Evolutionary conservation across 2,888 invertebrate genomes (phyloP).

Genomic region (Agrenia bidenticulata): DNA sequence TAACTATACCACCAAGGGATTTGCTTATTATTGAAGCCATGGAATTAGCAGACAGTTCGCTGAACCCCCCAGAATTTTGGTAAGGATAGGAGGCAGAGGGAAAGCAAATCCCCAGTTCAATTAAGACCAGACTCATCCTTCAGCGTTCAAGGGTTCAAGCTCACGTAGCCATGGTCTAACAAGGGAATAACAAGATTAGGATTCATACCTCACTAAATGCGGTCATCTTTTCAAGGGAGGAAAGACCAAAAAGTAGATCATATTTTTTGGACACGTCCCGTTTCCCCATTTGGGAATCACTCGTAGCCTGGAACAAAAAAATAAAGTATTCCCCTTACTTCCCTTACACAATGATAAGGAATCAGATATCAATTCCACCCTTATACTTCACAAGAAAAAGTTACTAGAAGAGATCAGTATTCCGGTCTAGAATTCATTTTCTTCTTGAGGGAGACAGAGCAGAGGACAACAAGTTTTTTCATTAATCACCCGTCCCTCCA

Average conservation of each 20-base stretch:
- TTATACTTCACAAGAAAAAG: background rate
- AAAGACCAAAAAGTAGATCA: conserved; percentile 53
- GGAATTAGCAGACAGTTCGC: background rate
- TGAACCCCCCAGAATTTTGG: background rate
- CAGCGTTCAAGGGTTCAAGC: too few relatives aligned
- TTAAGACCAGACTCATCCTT: conserved; percentile 3
- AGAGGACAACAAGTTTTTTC: conserved; percentile 23
- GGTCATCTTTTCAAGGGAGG: conserved; percentile 52
- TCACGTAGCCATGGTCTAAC: background rate
- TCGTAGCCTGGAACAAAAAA: conserved; percentile 27
- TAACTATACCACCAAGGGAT: too few relatives aligned
- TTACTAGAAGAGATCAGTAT: conserved; percentile 5
- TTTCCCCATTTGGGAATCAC: conserved; percentile 51
- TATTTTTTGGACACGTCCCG: conserved; percentile 52
- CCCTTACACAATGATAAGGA: too few relatives aligned
- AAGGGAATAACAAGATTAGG: conserved; percentile 1
- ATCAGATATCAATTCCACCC: too few relatives aligned
- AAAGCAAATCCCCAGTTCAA: conserved; percentile 14
- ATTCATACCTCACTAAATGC: conserved; percentile 51
- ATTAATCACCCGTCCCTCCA: conserved; percentile 14
- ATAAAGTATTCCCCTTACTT: too few relatives aligned
- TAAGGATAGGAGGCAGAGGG: too few relatives aligned
- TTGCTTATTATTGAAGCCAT: background rate
- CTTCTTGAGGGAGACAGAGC: conserved; percentile 8
- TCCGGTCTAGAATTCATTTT: conserved; percentile 10